These are phyloP conservation scores for Donacobius atricapilla DNA, from an alignment of 2,113 vertebrate genomes.

Conservation along the genomic window DNA sequence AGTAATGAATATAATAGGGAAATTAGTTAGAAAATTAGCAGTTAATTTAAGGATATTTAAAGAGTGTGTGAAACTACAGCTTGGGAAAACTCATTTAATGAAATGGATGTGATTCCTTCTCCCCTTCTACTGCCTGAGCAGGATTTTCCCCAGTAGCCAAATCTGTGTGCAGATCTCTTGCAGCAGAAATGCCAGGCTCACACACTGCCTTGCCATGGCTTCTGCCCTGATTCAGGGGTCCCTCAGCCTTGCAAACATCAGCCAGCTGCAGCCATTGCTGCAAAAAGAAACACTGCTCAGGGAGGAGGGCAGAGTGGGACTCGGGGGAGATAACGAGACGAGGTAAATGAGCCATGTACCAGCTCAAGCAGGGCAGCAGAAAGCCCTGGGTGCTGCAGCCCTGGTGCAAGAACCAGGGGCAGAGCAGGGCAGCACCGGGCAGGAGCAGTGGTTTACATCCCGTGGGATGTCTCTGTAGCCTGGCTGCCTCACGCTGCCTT, in stretches of 20 bases:
- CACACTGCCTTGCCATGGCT: background rate
- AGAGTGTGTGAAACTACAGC: constrained; percentile 28
- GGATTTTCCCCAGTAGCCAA: background rate
- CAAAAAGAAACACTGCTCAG: background rate
- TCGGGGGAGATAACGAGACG: fast-evolving
- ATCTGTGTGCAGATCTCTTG: background rate
- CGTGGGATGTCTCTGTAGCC: fast-evolving
- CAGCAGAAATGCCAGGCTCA: background rate
- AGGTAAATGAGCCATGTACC: background rate
- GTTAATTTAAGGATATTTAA: constrained; percentile 54
- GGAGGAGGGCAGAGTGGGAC: background rate
- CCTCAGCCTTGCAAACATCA: background rate
- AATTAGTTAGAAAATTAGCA: constrained; percentile 60
- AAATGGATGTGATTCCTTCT: background rate
- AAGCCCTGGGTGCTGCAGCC: background rate
- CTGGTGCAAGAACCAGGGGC: too few species aligned
- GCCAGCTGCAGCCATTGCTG: background rate
- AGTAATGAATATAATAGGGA: constrained; percentile 39
- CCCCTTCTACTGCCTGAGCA: background rate
- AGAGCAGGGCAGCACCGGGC: fast-evolving
- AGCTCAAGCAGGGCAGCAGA: background rate
- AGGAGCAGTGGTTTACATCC: background rate
- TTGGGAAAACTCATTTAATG: constrained; percentile 16
- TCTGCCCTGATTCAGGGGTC: background rate
- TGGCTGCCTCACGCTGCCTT: fast-evolving